These are phyloP conservation scores for Stenolophus ochropezus DNA, from an alignment of 2,888 invertebrate species.

Conservation along the genomic window DNA sequence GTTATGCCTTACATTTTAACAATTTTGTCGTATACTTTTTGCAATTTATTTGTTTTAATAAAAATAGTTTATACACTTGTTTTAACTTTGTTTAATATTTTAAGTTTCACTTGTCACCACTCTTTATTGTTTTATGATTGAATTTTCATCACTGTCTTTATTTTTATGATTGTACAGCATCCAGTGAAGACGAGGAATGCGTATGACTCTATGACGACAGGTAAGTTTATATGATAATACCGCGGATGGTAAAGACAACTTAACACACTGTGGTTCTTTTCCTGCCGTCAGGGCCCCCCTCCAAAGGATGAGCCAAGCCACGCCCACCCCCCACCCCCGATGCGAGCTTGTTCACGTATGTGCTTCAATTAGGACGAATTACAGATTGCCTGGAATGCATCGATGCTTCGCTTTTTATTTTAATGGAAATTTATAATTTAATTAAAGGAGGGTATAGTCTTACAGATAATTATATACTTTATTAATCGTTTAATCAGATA, in stretches of 20 bases:
- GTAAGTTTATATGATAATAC: constrained; percentile 29
- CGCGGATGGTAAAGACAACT: constrained; percentile 49
- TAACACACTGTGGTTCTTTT: constrained; percentile 59
- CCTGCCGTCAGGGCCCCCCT: neutral
- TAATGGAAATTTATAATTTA: constrained; percentile 56
- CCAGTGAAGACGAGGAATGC: neutral
- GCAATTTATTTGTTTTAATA: too few species aligned
- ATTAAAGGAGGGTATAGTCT: constrained; percentile 16
- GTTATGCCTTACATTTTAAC: too few species aligned
- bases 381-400: constrained; percentile 1
- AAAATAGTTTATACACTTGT: too few species aligned
- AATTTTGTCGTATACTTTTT: too few species aligned
- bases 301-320: constrained; percentile 45
- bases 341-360: constrained; percentile 22
- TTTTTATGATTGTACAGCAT: neutral
- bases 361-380: constrained; percentile 45
- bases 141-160: too few species aligned
- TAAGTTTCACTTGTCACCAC: too few species aligned
- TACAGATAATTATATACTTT: constrained; percentile 33
- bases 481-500: constrained; percentile 27
- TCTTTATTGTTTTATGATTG: too few species aligned
- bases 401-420: constrained; percentile 4
- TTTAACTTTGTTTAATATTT: too few species aligned
- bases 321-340: constrained; percentile 33
- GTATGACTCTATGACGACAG: neutral